Evolutionary conservation across 2,113 vertebrate species (phyloP).

Genomic region (Menidia beryllina): DNA sequence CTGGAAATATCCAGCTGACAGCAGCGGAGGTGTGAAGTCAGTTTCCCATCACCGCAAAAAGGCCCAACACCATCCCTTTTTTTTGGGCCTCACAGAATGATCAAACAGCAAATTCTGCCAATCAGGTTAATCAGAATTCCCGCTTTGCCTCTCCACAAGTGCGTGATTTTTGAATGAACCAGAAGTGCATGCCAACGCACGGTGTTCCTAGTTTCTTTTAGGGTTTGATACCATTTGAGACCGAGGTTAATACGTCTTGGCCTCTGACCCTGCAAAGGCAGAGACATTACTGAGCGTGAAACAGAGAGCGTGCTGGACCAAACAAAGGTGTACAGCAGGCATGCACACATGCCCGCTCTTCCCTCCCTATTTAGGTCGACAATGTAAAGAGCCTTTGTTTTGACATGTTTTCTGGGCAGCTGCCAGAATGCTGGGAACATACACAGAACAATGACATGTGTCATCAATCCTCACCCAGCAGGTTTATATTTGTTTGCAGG

Average conservation of each 20-base stretch:
- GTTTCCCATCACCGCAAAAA: conserved; percentile 43
- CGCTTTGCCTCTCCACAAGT: conserved; percentile 40
- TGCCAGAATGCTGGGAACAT: conserved; percentile 58
- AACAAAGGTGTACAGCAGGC: conserved; percentile 45
- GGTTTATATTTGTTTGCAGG: conserved; percentile 47
- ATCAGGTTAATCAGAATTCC: conserved; percentile 47
- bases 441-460: conserved; percentile 59
- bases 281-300: too few species aligned
- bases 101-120: conserved; percentile 60
- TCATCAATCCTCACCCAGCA: conserved; percentile 50
- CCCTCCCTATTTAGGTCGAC: conserved; percentile 44
- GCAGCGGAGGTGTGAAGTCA: conserved; percentile 55
- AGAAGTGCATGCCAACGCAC: conserved; percentile 52
- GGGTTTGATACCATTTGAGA: too few species aligned
- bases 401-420: conserved; percentile 53
- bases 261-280: too few species aligned
- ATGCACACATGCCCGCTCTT: conserved; percentile 25
- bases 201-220: conserved; percentile 48
- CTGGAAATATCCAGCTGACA: conserved; percentile 45
- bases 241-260: too few species aligned
- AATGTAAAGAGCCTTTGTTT: conserved; percentile 71
- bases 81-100: conserved; percentile 48
- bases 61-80: conserved; percentile 46
- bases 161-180: conserved; percentile 53
- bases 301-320: conserved; percentile 2